Conservation (phyloP, 2,888 invertebrate genomes). For the Sialis fuliginosa region DNA sequence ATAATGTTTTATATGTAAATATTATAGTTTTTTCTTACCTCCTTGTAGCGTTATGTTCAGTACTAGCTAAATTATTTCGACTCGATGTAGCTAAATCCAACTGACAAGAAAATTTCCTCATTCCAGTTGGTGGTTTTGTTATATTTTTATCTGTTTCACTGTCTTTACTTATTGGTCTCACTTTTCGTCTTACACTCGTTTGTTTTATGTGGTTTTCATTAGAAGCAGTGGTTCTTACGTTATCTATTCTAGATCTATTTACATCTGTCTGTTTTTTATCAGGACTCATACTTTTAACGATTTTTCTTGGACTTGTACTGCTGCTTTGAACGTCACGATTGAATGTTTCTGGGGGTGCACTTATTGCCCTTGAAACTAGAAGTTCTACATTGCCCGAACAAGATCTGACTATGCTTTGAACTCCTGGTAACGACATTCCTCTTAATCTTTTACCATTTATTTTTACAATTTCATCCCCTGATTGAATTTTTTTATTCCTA, state of each 20-base stretch:
- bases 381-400: slow-evolving; percentile 25
- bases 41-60: too few relatives aligned
- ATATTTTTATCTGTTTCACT: background rate
- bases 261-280: too few relatives aligned
- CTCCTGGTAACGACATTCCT: slow-evolving; percentile 48
- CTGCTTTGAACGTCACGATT: too few relatives aligned
- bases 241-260: too few relatives aligned
- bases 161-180: slow-evolving; percentile 12
- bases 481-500: slow-evolving; percentile 62
- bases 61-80: background rate
- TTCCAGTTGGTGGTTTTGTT: slow-evolving; percentile 18
- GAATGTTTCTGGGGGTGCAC: slow-evolving; percentile 15
- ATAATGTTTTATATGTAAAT: too few relatives aligned
- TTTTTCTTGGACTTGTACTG: too few relatives aligned
- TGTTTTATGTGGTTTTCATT: slow-evolving; percentile 7
- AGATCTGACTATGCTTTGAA: slow-evolving; percentile 24
- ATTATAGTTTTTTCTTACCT: too few relatives aligned
- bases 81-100: slow-evolving; percentile 9
- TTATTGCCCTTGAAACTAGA: slow-evolving; percentile 17
- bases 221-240: too few relatives aligned
- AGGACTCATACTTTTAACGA: too few relatives aligned
- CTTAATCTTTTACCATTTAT: slow-evolving; percentile 69
- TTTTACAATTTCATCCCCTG: slow-evolving; percentile 80
- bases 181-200: slow-evolving; percentile 3
- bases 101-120: slow-evolving; percentile 26